Base-by-base conservation (phyloP, 2,113 vertebrate genomes). In the Motacilla alba region DNA sequence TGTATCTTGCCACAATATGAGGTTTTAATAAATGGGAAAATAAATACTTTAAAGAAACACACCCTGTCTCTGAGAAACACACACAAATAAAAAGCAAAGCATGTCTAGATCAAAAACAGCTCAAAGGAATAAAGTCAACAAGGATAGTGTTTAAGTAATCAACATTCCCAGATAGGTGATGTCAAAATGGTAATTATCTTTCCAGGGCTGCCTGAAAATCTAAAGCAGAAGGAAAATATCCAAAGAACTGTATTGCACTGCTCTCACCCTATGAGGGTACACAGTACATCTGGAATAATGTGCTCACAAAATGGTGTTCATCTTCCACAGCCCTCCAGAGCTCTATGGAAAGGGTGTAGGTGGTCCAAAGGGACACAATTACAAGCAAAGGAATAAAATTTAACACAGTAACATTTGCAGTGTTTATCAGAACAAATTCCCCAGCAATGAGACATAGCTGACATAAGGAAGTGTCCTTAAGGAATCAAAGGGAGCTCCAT, bases 391-490 rank as follows among this genome's bases (percentile, higher is more conserved):
- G 33, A 93, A 91, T 67, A 55, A 93, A 94, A 85, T 47, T 47
- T 62, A 91, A 46, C 70, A 35, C 27, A 82, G 43, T 33, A 90
- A 93, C 76, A 85, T 85, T 95, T 89, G 69, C 2, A 4, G 21
- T 69, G 56, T 93, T 96, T 94, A 95, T 96, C 95, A 94, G 79
- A 87, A 94, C 31, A 43, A 86, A 96, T 96, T 95, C 93, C 85
- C 72, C 33, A 95, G 90, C 85, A 96, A 83, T 96, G 95, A 96
- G 72, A 66, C 39, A 74, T 1, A 77, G 75, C 75, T 91, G 87
- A 93, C 20, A 7, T 66, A 70, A 90, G 85, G 56, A 95, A 89
- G 17, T 16, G 81, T 96, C 88, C 69, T 91, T 67, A 52, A 88
- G 85, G 87, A 93, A 91, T 79, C 59, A 49, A 50, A 52, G 37